Percentiles rank a stretch among this genome's conserved stretches.
Evolutionary conservation across 2,113 vertebrate species (phyloP).

Genomic region (Pseudorectes ferrugineus): DNA sequence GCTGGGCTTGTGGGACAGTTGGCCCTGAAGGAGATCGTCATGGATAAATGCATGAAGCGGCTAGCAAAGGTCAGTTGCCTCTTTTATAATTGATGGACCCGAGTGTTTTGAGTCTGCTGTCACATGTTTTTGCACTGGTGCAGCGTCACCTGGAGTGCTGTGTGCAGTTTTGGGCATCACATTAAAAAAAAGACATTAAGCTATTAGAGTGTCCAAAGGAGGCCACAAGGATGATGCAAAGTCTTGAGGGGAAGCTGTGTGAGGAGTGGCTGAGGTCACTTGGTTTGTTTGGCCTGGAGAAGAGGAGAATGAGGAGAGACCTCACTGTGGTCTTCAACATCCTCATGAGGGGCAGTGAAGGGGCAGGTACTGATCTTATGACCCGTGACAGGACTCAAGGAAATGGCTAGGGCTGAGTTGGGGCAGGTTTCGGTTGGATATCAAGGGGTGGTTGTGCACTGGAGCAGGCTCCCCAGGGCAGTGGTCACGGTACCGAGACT

Average conservation of each 20-base stretch:
- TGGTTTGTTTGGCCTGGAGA: not conserved
- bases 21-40: not conserved
- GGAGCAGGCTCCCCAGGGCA: not conserved
- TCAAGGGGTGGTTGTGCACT: not conserved
- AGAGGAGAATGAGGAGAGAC: not conserved
- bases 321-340: not conserved
- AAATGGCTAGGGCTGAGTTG: not conserved
- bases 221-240: not conserved
- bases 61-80: constrained; percentile 52
- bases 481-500: not conserved
- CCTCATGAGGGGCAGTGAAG: not conserved
- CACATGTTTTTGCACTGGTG: not conserved
- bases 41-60: constrained; percentile 37
- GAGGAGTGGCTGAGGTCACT: not conserved
- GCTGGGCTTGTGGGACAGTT: not conserved
- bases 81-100: not conserved
- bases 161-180: not conserved
- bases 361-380: not conserved
- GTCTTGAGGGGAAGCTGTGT: not conserved
- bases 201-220: not conserved
- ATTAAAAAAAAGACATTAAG: not conserved
- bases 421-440: not conserved
- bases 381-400: not conserved
- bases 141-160: not conserved
- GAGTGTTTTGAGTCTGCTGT: not conserved